Percentiles rank a stretch among this genome's conserved stretches.
Conservation (phyloP, 2,797 vertebrate genomes). For the Trematomus bernacchii region DNA sequence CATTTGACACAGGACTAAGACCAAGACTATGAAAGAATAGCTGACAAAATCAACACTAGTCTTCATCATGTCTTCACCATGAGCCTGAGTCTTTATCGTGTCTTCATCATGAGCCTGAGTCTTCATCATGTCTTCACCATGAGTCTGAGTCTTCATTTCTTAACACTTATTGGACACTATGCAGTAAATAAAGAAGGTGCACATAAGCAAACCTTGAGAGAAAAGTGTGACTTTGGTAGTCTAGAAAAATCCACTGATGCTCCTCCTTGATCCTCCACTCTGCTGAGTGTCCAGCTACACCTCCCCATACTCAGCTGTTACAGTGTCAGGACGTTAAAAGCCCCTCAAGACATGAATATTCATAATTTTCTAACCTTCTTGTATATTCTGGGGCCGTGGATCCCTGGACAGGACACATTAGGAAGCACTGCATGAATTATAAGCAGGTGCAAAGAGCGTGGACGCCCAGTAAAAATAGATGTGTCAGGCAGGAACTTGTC, state of each 20-base stretch:
- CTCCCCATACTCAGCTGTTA: constrained; percentile 30
- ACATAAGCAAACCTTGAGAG: neutral
- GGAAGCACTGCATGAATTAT: constrained; percentile 45
- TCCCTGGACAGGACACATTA: constrained; percentile 51
- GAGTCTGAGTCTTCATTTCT: neutral
- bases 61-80: too few relatives aligned
- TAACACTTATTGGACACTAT: neutral
- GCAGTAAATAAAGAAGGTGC: neutral
- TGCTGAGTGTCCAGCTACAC: constrained; percentile 19
- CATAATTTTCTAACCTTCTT: constrained; percentile 37
- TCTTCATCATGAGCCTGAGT: too few relatives aligned
- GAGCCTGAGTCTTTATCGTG: too few relatives aligned
- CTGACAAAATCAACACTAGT: too few relatives aligned
- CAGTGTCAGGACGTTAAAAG: constrained; percentile 45
- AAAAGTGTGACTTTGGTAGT: constrained; percentile 3
- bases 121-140: too few relatives aligned
- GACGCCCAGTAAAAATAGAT: constrained; percentile 54
- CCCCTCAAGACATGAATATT: constrained; percentile 57
- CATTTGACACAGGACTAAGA: too few relatives aligned
- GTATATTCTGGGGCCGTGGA: constrained; percentile 50
- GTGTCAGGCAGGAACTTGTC: constrained; percentile 32
- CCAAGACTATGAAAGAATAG: too few relatives aligned
- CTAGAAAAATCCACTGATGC: neutral
- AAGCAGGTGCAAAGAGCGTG: constrained; percentile 37
- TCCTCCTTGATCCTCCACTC: neutral